Percentiles rank a stretch among this genome's conserved stretches.
Evolutionary conservation across 2,113 vertebrate species (phyloP).

Genomic region (Pitta sordida): DNA sequence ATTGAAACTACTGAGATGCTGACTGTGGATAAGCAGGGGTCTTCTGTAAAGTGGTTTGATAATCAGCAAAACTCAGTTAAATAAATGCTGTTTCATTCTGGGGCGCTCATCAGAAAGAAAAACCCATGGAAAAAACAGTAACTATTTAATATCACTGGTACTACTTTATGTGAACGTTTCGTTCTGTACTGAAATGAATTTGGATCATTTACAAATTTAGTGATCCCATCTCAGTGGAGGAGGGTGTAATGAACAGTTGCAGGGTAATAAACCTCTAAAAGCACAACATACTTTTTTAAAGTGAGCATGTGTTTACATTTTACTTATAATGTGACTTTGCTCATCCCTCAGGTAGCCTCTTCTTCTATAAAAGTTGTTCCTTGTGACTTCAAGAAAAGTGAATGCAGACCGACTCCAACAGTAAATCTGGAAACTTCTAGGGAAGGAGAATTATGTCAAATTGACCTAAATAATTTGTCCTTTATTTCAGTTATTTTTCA

Average conservation of each 20-base stretch:
- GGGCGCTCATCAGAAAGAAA: not conserved
- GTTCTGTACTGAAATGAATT: not conserved
- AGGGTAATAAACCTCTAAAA: not conserved
- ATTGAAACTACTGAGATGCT: too few species aligned
- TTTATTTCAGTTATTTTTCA: not conserved
- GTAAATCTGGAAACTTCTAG: not conserved
- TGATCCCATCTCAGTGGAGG: not conserved
- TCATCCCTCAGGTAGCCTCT: not conserved
- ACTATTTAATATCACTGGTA: not conserved
- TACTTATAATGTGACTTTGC: not conserved
- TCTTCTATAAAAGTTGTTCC: not conserved
- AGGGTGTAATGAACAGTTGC: not conserved
- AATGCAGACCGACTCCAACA: not conserved
- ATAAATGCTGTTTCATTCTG: not conserved
- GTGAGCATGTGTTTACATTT: not conserved
- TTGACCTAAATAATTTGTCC: not conserved
- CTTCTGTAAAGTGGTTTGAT: not conserved
- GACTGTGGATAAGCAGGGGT: too few species aligned
- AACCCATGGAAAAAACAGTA: not conserved
- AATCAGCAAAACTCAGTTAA: not conserved
- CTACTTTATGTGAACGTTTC: not conserved
- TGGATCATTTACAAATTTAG: not conserved
- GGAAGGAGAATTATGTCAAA: not conserved
- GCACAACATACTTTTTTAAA: not conserved
- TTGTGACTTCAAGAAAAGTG: not conserved